Evolutionary conservation across 2,113 vertebrate genomes (phyloP), one percentile per base, ranked within the genome.

Genomic region (Henicopernis longicauda): DNA sequence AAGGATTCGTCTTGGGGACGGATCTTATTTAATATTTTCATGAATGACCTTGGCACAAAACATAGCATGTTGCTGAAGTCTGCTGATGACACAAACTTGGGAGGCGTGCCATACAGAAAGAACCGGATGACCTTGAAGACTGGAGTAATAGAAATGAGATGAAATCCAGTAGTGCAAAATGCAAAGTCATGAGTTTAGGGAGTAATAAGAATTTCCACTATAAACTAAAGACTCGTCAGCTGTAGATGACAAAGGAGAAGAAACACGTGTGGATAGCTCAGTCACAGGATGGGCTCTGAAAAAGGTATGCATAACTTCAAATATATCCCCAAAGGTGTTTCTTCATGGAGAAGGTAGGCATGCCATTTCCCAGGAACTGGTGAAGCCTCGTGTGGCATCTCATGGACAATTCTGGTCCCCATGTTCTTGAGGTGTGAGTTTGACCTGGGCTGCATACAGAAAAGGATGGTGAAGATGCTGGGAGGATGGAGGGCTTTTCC

Each of bases 1-100:
- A 69, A 93, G 44, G 84, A 69, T 82, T 97, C 22, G 3, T 93
- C 78, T 65, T 58, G 91, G 54, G 90, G 90, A 77, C 4, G 27
- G 74, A 87, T 94, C 70, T 95, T 38, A 80, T 88, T 96, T 91
- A 95, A 80, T 88, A 87, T 80, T 94, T 91, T 90, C 66, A 69
- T 91, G 87, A 97, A 91, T 91, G 92, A 94, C 87, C 82, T 96
- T 95, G 95, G 89, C 86, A 95, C 63, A 94, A 66, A 94, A 81
- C 20, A 7, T 6, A 81, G 77, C 50, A 11, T 34, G 80, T 89
- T 85, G 70, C 93, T 93, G 87, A 57, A 95, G 86, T 52, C 57
- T 94, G 91, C 84, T 93, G 95, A 91, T 97, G 95, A 95, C 93
- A 96, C 90, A 95, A 52, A 84, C 78, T 38, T 96, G 96, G 90